Evolutionary conservation across 2,797 vertebrate genomes (phyloP).

Genomic region (Hydrolagus colliei): DNA sequence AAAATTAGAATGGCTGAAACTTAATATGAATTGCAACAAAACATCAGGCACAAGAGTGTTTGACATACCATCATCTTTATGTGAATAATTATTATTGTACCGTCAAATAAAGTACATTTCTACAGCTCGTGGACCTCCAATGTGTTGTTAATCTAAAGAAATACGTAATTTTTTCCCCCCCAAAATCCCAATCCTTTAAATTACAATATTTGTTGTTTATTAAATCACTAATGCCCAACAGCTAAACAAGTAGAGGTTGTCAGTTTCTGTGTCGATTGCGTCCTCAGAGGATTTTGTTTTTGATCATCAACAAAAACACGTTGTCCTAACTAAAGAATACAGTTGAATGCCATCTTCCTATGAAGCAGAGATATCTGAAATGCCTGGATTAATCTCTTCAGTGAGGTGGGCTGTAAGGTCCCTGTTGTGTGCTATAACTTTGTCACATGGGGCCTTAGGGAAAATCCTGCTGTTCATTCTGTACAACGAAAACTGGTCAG

Average conservation of each 20-base stretch:
- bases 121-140: background rate
- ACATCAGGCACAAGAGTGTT: background rate
- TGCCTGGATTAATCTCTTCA: conserved; percentile 46
- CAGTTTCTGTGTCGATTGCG: conserved; percentile 68
- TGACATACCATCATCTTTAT: conserved; percentile 13
- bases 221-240: conserved; percentile 60
- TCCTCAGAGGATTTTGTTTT: conserved; percentile 69
- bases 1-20: conserved; percentile 14
- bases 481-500: conserved; percentile 30
- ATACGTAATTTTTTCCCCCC: background rate
- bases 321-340: conserved; percentile 75
- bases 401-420: conserved; percentile 37
- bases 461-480: conserved; percentile 38
- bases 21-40: background rate
- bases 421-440: conserved; percentile 38
- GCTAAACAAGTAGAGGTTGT: conserved; percentile 74
- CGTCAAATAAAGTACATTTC: conserved; percentile 11
- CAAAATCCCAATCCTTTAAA: conserved; percentile 11
- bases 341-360: conserved; percentile 61
- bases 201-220: background rate
- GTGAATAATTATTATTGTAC: background rate
- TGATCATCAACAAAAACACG: conserved; percentile 78
- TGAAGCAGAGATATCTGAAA: conserved; percentile 49
- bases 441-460: conserved; percentile 40
- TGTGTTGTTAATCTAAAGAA: background rate